Conservation (phyloP, 2,888 invertebrate species). For the Lasius fuliginosus region DNA sequence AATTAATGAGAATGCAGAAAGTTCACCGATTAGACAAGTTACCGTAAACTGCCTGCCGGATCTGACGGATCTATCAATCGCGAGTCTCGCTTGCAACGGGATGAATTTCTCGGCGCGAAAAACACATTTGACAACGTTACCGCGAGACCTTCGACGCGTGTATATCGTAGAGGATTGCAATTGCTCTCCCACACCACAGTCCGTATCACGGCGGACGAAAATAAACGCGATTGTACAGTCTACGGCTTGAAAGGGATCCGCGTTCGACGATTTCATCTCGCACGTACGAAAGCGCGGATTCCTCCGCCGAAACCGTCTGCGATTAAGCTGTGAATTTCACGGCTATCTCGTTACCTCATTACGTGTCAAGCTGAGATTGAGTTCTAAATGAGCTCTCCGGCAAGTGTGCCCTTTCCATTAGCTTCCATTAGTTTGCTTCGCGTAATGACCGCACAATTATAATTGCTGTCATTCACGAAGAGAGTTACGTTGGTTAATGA, state of each 20-base stretch:
- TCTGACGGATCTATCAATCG: neutral
- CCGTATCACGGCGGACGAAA: conserved; percentile 13
- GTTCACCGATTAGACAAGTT: conserved; percentile 49
- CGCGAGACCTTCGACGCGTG: conserved; percentile 6
- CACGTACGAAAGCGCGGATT: neutral
- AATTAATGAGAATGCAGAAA: conserved; percentile 15
- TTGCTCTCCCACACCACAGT: conserved; percentile 11
- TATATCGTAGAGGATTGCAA: conserved; percentile 21
- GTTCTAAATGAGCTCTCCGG: neutral
- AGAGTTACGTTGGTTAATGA: neutral
- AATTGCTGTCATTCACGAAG: neutral
- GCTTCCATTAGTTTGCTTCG: neutral
- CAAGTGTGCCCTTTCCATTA: conserved; percentile 15
- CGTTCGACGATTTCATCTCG: conserved; percentile 27
- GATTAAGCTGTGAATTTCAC: neutral
- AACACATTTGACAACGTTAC: conserved; percentile 33
- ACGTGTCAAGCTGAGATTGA: neutral
- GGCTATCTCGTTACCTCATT: neutral
- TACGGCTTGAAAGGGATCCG: conserved; percentile 17
- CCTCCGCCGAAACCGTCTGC: neutral
- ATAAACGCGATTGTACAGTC: conserved; percentile 30
- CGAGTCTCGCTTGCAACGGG: neutral
- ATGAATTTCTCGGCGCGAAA: neutral
- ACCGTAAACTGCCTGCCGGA: conserved; percentile 8
- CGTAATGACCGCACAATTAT: neutral